Percentiles rank a stretch among this genome's conserved stretches.
phyloP scores from a whole-genome alignment of 2,888 invertebrate genomes.

The Eueremaeus valkanovi region DNA sequence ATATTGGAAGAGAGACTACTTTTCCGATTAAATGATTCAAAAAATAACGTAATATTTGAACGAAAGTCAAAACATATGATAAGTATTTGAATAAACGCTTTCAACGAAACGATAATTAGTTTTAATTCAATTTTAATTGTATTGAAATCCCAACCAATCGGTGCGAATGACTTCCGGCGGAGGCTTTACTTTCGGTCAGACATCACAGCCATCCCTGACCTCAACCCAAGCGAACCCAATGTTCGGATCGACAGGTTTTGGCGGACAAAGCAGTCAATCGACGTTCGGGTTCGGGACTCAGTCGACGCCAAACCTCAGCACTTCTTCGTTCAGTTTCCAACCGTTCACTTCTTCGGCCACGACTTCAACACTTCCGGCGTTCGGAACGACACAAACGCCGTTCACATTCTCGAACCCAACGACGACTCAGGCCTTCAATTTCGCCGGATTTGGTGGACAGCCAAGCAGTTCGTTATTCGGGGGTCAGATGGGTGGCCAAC shows the following conservation, averaged over 20 bases:
- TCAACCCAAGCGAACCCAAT: background rate
- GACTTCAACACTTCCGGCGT: background rate
- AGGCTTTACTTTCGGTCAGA: background rate
- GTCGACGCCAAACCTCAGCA: background rate
- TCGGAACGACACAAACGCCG: constrained; percentile 1
- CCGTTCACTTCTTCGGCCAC: constrained; percentile 19
- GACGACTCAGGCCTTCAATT: constrained; percentile 1
- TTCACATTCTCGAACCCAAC: constrained; percentile 13
- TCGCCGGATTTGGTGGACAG: constrained; percentile 11
- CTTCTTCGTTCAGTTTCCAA: background rate
- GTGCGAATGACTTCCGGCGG: constrained; percentile 21
- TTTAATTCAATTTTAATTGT: too few relatives aligned
- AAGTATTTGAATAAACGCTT: too few relatives aligned
- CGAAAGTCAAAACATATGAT: too few relatives aligned
- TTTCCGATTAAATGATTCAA: too few relatives aligned
- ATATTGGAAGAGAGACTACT: too few relatives aligned
- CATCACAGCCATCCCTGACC: background rate
- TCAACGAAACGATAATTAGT: too few relatives aligned
- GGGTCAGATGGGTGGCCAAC: background rate
- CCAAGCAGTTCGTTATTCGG: background rate
- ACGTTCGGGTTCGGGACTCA: constrained; percentile 3
- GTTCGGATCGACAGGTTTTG: constrained; percentile 14
- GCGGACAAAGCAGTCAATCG: background rate
- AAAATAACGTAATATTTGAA: too few relatives aligned
- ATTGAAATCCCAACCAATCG: too few relatives aligned